Percentiles rank a stretch among this genome's conserved stretches.
Conservation (phyloP, 2,113 vertebrate species). For the Ranitomeya imitator region DNA sequence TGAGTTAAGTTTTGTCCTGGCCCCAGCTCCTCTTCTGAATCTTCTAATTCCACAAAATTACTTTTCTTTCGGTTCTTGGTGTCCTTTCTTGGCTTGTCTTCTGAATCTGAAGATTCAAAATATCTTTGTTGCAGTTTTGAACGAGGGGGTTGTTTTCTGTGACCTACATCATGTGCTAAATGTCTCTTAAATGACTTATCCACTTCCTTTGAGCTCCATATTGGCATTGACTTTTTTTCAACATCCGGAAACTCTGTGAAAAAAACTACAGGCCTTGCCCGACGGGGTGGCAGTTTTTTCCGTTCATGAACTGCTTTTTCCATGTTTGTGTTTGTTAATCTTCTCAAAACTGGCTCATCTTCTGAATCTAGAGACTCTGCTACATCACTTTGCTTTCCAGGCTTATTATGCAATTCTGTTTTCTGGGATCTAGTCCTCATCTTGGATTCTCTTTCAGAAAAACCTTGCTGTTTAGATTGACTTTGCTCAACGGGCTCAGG, state of each 20-base stretch:
- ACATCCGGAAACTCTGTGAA: too few relatives aligned
- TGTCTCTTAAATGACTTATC: background rate
- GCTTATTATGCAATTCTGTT: too few relatives aligned
- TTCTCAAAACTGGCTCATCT: background rate
- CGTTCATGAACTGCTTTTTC: background rate
- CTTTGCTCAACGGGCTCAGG: background rate
- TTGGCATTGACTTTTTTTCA: background rate
- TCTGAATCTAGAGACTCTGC: background rate
- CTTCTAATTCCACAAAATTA: background rate
- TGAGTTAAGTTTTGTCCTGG: background rate
- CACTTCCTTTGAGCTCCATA: too few relatives aligned
- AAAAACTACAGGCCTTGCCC: background rate
- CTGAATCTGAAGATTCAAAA: background rate
- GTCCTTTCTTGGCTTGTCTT: background rate
- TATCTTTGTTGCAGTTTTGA: too few relatives aligned
- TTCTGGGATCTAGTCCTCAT: background rate
- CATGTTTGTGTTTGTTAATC: background rate
- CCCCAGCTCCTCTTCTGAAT: background rate
- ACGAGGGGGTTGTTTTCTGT: background rate
- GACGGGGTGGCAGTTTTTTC: background rate
- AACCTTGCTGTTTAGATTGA: background rate
- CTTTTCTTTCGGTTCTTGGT: background rate
- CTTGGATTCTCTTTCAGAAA: background rate
- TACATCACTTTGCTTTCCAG: background rate
- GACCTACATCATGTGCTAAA: too few relatives aligned